These are phyloP conservation scores for Cygnus buccinator DNA, from an alignment of 2,113 vertebrate genomes.

Conservation along the genomic window DNA sequence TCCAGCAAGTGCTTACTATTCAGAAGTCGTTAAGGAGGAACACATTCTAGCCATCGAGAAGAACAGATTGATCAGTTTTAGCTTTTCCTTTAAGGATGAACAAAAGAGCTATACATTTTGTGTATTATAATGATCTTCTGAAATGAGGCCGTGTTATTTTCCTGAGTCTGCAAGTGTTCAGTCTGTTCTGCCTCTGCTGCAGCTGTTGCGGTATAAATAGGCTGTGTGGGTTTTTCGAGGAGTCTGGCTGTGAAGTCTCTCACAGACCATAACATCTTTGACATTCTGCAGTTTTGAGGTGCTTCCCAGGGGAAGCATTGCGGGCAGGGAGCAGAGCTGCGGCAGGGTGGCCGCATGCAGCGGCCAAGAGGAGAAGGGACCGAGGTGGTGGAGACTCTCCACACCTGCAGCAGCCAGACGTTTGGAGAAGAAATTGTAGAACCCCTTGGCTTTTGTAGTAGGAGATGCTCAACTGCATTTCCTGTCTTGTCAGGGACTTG, in stretches of 20 bases:
- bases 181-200: not conserved
- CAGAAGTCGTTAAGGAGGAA: not conserved
- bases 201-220: not conserved
- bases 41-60: accelerated
- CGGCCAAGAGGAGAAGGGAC: not conserved
- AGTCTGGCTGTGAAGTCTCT: not conserved
- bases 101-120: not conserved
- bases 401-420: not conserved
- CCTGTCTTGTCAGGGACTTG: not conserved
- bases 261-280: not conserved
- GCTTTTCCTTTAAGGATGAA: not conserved
- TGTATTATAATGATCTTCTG: not conserved
- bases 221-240: not conserved
- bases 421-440: not conserved
- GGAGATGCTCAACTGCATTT: not conserved
- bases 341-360: not conserved
- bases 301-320: not conserved
- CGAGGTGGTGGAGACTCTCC: not conserved
- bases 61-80: constrained; percentile 2
- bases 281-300: not conserved
- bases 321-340: not conserved
- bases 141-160: not conserved
- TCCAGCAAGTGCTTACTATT: not conserved
- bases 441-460: not conserved
- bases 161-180: not conserved